phyloP scores from a whole-genome alignment of 1,140 invertebrate genomes.

The Bombus terrestris region DNA sequence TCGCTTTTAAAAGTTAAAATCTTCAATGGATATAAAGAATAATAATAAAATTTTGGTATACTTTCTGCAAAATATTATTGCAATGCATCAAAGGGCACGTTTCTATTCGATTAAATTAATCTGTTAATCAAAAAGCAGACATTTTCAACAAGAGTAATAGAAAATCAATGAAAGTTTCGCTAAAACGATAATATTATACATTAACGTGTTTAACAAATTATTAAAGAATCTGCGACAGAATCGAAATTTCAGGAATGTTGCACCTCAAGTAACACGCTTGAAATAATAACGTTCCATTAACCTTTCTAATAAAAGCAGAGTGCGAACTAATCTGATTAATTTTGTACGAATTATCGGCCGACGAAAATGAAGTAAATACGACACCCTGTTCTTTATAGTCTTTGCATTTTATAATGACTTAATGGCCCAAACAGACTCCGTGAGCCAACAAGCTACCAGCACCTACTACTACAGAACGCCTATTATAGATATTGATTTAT shows the following conservation, averaged over 20 bases:
- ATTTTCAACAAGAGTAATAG: no score
- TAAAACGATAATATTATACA: no score
- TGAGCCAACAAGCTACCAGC: not conserved
- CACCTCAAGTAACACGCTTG: not conserved
- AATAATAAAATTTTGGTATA: no score
- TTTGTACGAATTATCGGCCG: not conserved
- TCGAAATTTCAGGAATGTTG: not conserved
- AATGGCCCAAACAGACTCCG: not conserved
- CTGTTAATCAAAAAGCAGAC: no score
- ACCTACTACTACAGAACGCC: not conserved
- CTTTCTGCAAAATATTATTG: no score
- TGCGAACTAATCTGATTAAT: not conserved
- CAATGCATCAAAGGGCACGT: no score
- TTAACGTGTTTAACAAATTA: no score
- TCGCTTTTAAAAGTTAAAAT: not conserved
- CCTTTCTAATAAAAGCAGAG: not conserved
- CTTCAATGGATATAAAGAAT: not conserved
- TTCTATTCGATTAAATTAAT: no score
- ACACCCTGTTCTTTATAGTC: not conserved
- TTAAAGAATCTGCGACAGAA: no score
- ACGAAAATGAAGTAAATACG: not conserved
- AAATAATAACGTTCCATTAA: not conserved
- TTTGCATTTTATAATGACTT: not conserved
- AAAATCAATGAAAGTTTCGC: no score
- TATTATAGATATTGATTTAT: constrained; percentile 36